These are phyloP conservation scores for Alectura lathami DNA, from an alignment of 2,113 vertebrate genomes.

Conservation along the genomic window DNA sequence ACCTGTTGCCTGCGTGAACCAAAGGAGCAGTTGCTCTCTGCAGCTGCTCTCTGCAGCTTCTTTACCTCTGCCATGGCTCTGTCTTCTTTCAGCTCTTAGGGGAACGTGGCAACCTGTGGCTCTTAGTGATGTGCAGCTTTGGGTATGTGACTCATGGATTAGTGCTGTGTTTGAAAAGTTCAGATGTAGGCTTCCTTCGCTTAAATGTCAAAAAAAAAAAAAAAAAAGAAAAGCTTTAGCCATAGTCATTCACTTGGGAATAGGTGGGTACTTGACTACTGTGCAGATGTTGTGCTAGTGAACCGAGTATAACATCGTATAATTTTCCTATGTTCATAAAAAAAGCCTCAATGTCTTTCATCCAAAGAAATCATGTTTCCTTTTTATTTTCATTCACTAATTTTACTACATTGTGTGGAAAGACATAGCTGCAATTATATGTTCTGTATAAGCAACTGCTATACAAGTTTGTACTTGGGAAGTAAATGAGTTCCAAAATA, in stretches of 20 bases:
- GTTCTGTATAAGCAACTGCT: neutral
- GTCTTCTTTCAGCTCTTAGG: neutral
- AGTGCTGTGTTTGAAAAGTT: neutral
- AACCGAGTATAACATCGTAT: neutral
- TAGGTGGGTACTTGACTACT: neutral
- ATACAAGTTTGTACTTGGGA: neutral
- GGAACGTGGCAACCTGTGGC: neutral
- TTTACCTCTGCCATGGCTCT: neutral
- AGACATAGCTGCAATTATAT: neutral
- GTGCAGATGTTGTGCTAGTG: neutral
- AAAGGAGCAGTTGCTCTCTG: neutral
- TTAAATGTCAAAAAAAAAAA: neutral
- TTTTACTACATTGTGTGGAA: neutral
- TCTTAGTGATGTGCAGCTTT: neutral
- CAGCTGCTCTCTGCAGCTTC: neutral
- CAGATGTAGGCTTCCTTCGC: neutral
- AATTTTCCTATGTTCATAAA: neutral
- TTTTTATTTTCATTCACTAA: neutral
- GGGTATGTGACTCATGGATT: neutral
- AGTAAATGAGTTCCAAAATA: conserved; percentile 6
- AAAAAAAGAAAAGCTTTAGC: neutral
- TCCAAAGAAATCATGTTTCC: neutral
- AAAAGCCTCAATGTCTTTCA: neutral
- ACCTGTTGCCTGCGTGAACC: neutral
- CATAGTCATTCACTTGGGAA: neutral